A percentile compares a stretch with the other conserved stretches of the same genome.
phyloP scores from a whole-genome alignment of 2,888 invertebrate species.

The Petrolisthes manimaculis region DNA sequence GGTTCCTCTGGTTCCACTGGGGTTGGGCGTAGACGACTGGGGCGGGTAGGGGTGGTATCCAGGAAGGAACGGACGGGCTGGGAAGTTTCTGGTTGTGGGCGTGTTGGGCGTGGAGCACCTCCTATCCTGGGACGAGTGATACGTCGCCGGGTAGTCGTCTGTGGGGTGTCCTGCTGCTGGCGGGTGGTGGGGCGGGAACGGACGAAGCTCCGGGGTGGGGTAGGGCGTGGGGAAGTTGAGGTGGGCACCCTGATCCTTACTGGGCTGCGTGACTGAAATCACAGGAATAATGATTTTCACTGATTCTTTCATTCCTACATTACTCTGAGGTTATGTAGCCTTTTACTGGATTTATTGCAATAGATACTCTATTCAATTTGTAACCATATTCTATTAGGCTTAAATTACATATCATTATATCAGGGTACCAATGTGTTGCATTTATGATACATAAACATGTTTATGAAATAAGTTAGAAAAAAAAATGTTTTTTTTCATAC shows the following conservation, averaged over 20 bases:
- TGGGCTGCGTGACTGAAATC: background rate
- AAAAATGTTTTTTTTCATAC: background rate
- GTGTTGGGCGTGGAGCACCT: background rate
- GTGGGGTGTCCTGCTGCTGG: background rate
- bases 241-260: conserved; percentile 10
- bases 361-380: too few species aligned
- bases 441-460: too few species aligned
- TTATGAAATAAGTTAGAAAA: too few species aligned
- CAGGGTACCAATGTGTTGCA: too few species aligned
- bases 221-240: background rate
- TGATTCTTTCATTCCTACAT: too few species aligned
- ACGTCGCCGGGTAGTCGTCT: conserved; percentile 28
- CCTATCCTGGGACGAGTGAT: conserved; percentile 16
- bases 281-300: background rate
- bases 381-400: too few species aligned
- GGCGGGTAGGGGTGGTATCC: background rate
- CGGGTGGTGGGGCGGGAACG: conserved; percentile 25
- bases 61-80: conserved; percentile 14
- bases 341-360: too few species aligned
- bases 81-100: background rate
- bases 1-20: background rate
- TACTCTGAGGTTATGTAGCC: too few species aligned
- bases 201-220: conserved; percentile 19
- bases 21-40: background rate
- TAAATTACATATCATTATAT: too few species aligned